These are phyloP conservation scores for Charaxes varanes DNA, from an alignment of 1,140 invertebrate genomes.

Conservation along the genomic window DNA sequence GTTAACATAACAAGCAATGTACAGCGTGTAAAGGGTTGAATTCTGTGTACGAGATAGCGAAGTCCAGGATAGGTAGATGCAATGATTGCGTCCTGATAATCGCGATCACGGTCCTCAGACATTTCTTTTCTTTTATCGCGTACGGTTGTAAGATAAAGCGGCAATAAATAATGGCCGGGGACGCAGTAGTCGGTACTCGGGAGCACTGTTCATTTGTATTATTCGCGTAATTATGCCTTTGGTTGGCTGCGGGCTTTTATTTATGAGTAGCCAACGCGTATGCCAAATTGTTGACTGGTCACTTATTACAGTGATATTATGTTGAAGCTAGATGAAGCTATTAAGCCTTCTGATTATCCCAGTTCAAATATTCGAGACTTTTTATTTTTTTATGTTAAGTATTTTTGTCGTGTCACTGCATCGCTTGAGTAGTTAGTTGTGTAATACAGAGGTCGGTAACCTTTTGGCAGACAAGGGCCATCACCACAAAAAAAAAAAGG, in stretches of 20 bases:
- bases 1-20: conserved; percentile 12
- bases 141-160: conserved; percentile 60
- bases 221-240: conserved; percentile 59
- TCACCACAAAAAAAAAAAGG: too few relatives aligned
- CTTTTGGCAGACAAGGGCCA: too few relatives aligned
- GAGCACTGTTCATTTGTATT: conserved; percentile 61
- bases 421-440: too few relatives aligned
- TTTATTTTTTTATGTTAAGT: too few relatives aligned
- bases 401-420: too few relatives aligned
- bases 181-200: conserved; percentile 42
- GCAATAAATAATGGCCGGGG: conserved; percentile 62
- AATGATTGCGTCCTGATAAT: conserved; percentile 63
- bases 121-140: conserved; percentile 68
- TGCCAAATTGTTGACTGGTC: too few relatives aligned
- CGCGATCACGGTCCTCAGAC: conserved; percentile 57
- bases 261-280: too few relatives aligned
- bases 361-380: too few relatives aligned
- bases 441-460: too few relatives aligned
- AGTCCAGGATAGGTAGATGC: conserved; percentile 35
- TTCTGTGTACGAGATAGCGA: background rate
- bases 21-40: background rate
- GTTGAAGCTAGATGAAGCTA: too few relatives aligned
- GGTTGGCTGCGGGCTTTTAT: conserved; percentile 45
- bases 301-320: too few relatives aligned
- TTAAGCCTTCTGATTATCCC: too few relatives aligned